Percentiles rank a stretch among this genome's conserved stretches.
These are phyloP conservation scores for Muscina levida DNA, from an alignment of 2,888 invertebrate species.

Conservation along the genomic window DNA sequence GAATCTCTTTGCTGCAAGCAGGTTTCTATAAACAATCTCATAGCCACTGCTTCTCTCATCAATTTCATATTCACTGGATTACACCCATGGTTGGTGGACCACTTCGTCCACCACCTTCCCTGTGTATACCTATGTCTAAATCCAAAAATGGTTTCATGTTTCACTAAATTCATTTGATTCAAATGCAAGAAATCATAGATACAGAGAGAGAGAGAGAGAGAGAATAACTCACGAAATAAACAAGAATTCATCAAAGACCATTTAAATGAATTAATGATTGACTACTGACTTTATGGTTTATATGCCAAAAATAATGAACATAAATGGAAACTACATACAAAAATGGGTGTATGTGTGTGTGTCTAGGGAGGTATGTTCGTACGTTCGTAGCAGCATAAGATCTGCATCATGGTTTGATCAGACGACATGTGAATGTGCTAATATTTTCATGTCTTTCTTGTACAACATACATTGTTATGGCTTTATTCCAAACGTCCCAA, in stretches of 20 bases:
- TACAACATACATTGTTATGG: conserved; percentile 18
- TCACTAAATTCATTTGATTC: conserved; percentile 11
- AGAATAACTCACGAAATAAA: no score
- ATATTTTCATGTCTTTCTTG: conserved; percentile 30
- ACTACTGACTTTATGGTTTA: conserved; percentile 46
- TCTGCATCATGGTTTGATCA: background rate
- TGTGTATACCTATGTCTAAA: background rate
- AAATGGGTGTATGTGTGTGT: no score
- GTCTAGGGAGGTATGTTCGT: no score
- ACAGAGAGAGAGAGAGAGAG: no score
- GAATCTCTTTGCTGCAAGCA: no score
- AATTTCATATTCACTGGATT: no score
- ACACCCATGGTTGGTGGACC: no score
- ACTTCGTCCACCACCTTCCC: no score
- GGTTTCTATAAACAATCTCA: no score
- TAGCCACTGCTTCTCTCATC: no score
- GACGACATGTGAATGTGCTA: conserved; percentile 33
- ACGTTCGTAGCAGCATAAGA: no score
- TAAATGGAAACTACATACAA: no score
- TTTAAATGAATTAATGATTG: conserved; percentile 29
- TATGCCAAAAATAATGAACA: conserved; percentile 33
- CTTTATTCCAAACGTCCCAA: background rate
- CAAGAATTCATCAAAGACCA: conserved; percentile 25
- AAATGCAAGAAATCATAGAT: conserved; percentile 20
- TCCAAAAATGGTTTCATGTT: conserved; percentile 30